Evolutionary conservation across 2,113 vertebrate genomes (phyloP).

Genomic region (Bombycilla garrulus): DNA sequence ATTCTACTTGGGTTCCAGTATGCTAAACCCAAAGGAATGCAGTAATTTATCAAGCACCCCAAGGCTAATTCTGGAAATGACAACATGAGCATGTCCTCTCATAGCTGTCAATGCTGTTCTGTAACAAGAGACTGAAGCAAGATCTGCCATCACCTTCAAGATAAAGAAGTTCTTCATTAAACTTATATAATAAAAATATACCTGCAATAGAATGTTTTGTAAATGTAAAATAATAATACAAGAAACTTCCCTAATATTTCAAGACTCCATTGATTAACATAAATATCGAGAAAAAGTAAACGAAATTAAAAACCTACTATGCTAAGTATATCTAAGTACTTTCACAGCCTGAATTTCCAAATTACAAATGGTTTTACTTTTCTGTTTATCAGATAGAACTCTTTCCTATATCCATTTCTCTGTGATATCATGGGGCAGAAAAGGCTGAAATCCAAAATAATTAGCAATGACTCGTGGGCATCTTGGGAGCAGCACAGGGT

Average conservation of each 20-base stretch:
- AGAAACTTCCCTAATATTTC: background rate
- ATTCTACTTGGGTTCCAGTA: background rate
- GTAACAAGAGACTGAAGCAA: background rate
- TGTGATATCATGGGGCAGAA: background rate
- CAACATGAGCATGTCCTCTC: background rate
- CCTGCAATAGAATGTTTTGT: background rate
- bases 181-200: background rate
- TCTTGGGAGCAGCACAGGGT: background rate
- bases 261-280: background rate
- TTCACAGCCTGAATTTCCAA: background rate
- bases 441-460: background rate
- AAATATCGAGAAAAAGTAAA: background rate
- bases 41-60: background rate
- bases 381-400: background rate
- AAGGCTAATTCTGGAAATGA: background rate
- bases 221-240: background rate
- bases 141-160: background rate
- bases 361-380: background rate
- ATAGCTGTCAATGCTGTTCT: background rate
- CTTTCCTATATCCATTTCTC: background rate
- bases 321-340: background rate
- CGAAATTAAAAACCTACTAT: background rate
- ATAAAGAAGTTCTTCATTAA: background rate
- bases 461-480: background rate
- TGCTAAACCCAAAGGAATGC: background rate